These are phyloP conservation scores for Conus canariensis DNA, from an alignment of 2,888 invertebrate species.

Conservation along the genomic window DNA sequence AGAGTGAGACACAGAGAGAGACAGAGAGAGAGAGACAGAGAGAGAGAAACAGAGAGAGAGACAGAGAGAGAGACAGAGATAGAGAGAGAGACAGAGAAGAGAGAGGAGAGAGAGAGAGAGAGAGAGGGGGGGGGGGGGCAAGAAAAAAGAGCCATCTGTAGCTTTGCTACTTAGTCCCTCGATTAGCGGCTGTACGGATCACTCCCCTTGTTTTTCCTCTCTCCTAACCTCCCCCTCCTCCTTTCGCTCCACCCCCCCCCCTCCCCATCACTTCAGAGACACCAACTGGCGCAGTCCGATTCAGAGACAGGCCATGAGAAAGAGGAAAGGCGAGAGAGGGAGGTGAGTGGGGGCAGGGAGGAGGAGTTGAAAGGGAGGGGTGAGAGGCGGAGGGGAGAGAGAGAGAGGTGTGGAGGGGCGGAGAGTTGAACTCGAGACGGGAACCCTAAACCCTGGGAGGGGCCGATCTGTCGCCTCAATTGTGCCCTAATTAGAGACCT, in stretches of 20 bases:
- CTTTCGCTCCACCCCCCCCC: neutral
- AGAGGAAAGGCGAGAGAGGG: neutral
- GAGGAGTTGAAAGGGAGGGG: neutral
- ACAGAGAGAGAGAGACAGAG: too few relatives aligned
- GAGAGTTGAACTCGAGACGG: neutral
- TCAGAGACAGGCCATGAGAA: neutral
- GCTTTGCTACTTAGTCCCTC: too few relatives aligned
- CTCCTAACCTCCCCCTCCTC: neutral
- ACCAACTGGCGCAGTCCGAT: neutral
- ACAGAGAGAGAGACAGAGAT: neutral
- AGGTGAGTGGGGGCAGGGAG: neutral
- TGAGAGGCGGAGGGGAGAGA: neutral
- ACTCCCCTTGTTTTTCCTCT: neutral
- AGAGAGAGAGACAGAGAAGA: too few relatives aligned
- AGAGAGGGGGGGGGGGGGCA: neutral
- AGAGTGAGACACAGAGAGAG: too few relatives aligned
- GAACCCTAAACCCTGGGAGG: constrained; percentile 25
- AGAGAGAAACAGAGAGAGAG: too few relatives aligned
- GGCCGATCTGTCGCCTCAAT: constrained; percentile 22
- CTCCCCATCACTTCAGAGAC: neutral
- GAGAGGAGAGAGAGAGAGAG: too few relatives aligned
- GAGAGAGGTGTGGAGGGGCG: constrained; percentile 7
- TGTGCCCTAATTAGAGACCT: constrained; percentile 42
- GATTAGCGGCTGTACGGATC: too few relatives aligned
- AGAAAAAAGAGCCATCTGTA: neutral